phyloP scores from a whole-genome alignment of 2,113 vertebrate species.

The Ophthalmolycus amberensis region DNA sequence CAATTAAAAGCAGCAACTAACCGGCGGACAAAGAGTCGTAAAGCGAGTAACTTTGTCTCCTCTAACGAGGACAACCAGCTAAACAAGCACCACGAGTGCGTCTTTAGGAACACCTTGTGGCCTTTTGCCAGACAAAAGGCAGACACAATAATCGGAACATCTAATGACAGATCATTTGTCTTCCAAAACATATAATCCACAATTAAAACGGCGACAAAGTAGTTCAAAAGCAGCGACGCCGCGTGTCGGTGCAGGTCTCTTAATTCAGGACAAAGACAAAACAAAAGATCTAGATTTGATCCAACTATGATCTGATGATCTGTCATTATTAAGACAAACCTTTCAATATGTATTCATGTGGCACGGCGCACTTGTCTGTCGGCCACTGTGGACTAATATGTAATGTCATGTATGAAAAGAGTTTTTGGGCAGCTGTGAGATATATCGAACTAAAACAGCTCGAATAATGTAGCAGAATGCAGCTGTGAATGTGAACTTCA shows the following conservation, averaged over 20 bases:
- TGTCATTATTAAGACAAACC: background rate
- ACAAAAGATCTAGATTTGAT: no score
- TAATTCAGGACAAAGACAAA: background rate
- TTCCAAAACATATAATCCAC: background rate
- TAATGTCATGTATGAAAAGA: background rate
- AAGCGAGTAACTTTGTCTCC: background rate
- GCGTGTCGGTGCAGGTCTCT: background rate
- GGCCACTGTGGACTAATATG: no score
- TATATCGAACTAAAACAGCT: background rate
- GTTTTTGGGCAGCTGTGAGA: background rate
- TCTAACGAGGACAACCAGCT: background rate
- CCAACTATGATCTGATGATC: no score
- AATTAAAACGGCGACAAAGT: background rate
- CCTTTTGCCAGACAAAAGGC: background rate
- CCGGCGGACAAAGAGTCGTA: background rate
- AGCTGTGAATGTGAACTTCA: background rate
- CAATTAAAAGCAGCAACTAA: constrained; percentile 5
- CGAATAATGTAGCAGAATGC: background rate
- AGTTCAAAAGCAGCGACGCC: no score
- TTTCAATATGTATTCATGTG: background rate
- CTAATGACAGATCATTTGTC: background rate
- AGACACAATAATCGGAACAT: background rate
- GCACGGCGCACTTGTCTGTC: background rate
- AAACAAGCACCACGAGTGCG: background rate
- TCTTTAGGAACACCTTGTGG: background rate